These are phyloP conservation scores for Acanthacorydalis orientalis DNA, from an alignment of 2,888 invertebrate genomes.

Conservation along the genomic window DNA sequence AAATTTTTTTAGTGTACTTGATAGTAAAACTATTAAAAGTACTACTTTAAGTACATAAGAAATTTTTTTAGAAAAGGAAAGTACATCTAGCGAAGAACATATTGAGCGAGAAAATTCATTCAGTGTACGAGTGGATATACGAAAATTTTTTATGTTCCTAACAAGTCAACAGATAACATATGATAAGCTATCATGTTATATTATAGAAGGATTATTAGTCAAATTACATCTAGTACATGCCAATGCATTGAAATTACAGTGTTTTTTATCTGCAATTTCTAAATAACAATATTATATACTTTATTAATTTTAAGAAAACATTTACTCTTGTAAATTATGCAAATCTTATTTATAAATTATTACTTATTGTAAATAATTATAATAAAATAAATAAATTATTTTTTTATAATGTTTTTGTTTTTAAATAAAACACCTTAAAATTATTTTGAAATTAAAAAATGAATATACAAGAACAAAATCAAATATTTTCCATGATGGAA, in stretches of 20 bases:
- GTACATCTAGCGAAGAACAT: conserved; percentile 19
- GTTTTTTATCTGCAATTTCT: conserved; percentile 57
- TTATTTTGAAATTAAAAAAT: not conserved
- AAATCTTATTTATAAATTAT: too few species aligned
- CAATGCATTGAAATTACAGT: conserved; percentile 60
- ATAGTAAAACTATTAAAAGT: too few species aligned
- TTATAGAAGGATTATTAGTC: conserved; percentile 54
- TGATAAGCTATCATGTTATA: conserved; percentile 55
- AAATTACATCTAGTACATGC: conserved; percentile 58
- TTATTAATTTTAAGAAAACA: too few species aligned
- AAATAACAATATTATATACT: conserved; percentile 9
- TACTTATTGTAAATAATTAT: too few species aligned
- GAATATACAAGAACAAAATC: too few species aligned
- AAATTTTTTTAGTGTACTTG: too few species aligned
- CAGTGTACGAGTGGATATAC: conserved; percentile 55
- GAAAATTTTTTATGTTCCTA: conserved; percentile 63
- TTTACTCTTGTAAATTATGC: too few species aligned
- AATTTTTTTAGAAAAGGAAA: too few species aligned
- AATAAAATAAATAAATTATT: too few species aligned
- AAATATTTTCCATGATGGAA: too few species aligned
- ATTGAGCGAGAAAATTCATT: conserved; percentile 25
- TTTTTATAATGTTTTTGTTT: too few species aligned
- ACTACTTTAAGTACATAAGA: too few species aligned
- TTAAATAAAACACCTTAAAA: not conserved
- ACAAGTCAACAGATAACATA: conserved; percentile 63